These are phyloP conservation scores for Eristalis pertinax DNA, from an alignment of 2,888 invertebrate genomes.

Conservation along the genomic window DNA sequence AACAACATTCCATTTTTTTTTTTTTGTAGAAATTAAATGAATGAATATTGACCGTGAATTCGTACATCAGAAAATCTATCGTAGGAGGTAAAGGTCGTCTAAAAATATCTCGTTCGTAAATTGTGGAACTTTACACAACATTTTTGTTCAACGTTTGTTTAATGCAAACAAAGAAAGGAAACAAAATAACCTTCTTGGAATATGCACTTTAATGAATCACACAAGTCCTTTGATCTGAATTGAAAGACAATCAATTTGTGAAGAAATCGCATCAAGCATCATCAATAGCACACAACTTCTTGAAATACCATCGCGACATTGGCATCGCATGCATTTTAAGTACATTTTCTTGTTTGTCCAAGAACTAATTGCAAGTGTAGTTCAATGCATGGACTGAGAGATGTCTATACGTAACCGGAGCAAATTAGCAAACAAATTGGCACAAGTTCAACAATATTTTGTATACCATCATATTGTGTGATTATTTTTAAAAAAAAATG, in stretches of 20 bases:
- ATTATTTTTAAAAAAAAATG: slow-evolving; percentile 53
- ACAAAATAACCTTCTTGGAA: slow-evolving; percentile 7
- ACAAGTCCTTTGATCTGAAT: not conserved
- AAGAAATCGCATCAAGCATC: not conserved
- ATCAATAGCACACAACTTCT: not conserved
- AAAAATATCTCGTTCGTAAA: slow-evolving; percentile 43
- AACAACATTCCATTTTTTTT: not conserved
- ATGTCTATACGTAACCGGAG: slow-evolving; percentile 55
- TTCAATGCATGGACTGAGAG: slow-evolving; percentile 35
- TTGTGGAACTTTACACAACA: slow-evolving; percentile 24
- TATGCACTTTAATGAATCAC: slow-evolving; percentile 15
- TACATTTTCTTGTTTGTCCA: not conserved
- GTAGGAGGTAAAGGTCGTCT: slow-evolving; percentile 57
- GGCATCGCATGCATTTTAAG: slow-evolving; percentile 39
- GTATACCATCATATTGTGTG: slow-evolving; percentile 45
- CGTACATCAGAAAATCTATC: slow-evolving; percentile 15
- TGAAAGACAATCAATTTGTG: not conserved
- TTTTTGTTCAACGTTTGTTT: slow-evolving; percentile 28
- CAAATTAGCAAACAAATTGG: slow-evolving; percentile 76
- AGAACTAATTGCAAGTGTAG: not conserved
- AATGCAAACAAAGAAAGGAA: slow-evolving; percentile 15
- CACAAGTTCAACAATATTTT: slow-evolving; percentile 77
- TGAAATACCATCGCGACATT: not conserved
- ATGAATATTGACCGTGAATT: slow-evolving; percentile 66
- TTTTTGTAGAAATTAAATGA: slow-evolving; percentile 9